A percentile compares a stretch with the other conserved stretches of the same genome.
Conservation (phyloP, 2,113 vertebrate genomes). For the Myotis lucifugus region DNA sequence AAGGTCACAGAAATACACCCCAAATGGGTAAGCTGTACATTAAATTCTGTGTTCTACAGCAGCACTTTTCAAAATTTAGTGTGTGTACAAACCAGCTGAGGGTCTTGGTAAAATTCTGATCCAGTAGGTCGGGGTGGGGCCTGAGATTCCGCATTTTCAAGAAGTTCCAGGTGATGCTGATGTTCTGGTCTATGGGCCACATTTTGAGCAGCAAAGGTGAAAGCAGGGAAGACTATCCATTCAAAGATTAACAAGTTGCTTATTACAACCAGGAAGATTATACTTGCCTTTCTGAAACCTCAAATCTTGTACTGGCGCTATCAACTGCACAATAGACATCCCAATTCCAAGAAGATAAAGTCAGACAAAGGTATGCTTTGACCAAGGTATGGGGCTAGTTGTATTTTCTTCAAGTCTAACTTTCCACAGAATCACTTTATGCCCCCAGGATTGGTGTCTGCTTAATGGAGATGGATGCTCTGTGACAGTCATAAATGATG, state of each 20-base stretch:
- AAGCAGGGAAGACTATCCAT: neutral
- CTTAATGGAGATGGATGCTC: constrained; percentile 10
- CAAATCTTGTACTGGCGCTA: neutral
- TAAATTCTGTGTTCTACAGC: neutral
- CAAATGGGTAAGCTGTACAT: neutral
- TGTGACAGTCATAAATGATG: neutral
- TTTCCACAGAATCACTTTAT: neutral
- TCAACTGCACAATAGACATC: neutral
- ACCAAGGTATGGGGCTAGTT: neutral
- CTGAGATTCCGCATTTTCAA: neutral
- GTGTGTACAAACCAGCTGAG: neutral
- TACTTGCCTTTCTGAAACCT: neutral
- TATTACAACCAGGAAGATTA: neutral
- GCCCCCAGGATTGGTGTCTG: neutral
- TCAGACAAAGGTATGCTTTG: neutral
- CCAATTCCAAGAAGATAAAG: neutral
- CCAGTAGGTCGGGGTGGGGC: neutral
- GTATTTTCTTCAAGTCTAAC: neutral
- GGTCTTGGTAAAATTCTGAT: constrained; percentile 20
- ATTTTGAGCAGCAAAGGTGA: neutral
- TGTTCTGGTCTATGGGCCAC: neutral
- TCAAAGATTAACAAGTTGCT: neutral
- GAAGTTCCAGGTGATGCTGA: neutral
- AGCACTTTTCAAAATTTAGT: neutral
- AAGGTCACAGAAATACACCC: neutral